phyloP scores from a whole-genome alignment of 2,113 vertebrate genomes.

The Antidorcas marsupialis region DNA sequence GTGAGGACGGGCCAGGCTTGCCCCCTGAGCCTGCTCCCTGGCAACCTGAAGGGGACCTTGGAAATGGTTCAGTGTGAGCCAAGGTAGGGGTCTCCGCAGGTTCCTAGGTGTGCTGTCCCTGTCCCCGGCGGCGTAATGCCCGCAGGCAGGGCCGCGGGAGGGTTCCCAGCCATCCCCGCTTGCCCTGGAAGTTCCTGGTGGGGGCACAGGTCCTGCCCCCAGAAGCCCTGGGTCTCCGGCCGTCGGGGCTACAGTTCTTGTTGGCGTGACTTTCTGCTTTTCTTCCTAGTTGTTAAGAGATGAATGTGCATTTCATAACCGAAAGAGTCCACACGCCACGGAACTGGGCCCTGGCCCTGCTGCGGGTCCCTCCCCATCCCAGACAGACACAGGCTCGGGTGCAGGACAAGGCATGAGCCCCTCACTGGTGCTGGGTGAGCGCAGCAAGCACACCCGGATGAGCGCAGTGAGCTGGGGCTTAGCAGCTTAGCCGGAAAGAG shows the following conservation, averaged over 20 bases:
- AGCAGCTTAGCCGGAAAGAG: neutral
- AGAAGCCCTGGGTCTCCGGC: no score
- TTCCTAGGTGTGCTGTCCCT: no score
- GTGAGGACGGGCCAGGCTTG: neutral
- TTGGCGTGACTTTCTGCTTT: neutral
- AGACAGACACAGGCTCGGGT: accelerated
- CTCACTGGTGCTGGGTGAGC: accelerated
- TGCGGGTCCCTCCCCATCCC: neutral
- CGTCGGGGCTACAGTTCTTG: accelerated
- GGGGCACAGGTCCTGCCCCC: neutral
- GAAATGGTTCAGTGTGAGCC: neutral
- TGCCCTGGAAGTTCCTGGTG: neutral
- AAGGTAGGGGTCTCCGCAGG: neutral
- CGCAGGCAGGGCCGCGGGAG: accelerated
- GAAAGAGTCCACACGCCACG: no score
- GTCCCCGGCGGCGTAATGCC: no score
- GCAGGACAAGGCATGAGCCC: neutral
- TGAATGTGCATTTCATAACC: neutral
- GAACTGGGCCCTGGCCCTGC: accelerated
- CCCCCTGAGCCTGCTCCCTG: accelerated
- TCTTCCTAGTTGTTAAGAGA: neutral
- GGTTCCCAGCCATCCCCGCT: accelerated
- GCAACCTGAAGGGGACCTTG: neutral
- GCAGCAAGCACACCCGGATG: no score
- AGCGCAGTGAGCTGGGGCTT: neutral